Base-by-base conservation (phyloP, 2,888 invertebrate species). In the Xestoiulus laeticollis region DNA sequence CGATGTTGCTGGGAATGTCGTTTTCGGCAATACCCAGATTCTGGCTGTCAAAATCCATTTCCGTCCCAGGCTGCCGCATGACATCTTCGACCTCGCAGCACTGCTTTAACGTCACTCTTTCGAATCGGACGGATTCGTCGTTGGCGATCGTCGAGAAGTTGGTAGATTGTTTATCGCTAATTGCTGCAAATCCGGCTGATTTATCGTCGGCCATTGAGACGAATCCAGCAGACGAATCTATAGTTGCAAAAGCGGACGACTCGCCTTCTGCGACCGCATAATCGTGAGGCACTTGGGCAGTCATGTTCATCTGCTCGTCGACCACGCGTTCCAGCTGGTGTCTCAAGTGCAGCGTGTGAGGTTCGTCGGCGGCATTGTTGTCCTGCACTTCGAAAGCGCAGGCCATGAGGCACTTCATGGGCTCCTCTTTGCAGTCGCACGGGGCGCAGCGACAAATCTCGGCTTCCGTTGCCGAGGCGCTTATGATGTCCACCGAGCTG, bases 261-360 rank as follows among this genome's bases (percentile, higher is more conserved):
- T 38, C 33, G 2, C 2, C 33, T 38, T 38, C 33, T 38, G 33
- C 33, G 33, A 38, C 33, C 33, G 33, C 4, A 38, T 38, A 38
- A 6, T 38, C 33, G 4, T 38, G 4, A 38, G 68, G 68, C 68
- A 22, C 68, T 68, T 22, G 68, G 68, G n/a, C 26, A 22, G 68
- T 8, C 68, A 68, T n/a, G 26, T 68, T 68, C n/a, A 68, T 68
- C 68, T 68, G 68, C n/a, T n/a, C 68, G n/a, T 68, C 68, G 33
- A 38, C 33, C 33, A 38, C 33, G 33, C 33, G 33, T 6, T 38
- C 33, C 5, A 68, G 68, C 26, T 68, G 68, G n/a, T 68, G 68
- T 5, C 8, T 3, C n/a, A 26, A 22, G 26, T n/a, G n/a, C n/a
- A 26, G n/a, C n/a, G n/a, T 26, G n/a, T 3, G n/a, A 68, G 26